phyloP scores from a whole-genome alignment of 2,888 invertebrate species.

The Tubiluchus corallicola region DNA sequence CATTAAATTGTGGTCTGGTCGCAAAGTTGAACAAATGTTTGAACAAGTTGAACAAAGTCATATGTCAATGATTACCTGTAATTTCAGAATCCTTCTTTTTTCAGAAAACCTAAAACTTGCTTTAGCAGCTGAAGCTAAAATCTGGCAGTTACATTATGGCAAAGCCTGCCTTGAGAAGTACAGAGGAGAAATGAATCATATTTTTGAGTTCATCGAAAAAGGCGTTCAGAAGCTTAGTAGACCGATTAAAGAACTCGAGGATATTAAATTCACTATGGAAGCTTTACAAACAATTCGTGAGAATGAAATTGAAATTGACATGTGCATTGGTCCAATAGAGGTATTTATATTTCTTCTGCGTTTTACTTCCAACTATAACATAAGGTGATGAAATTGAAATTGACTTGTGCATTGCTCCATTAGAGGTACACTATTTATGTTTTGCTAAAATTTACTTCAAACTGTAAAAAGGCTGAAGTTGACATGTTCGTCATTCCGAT shows the following conservation, averaged over 20 bases:
- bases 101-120: conserved; percentile 53
- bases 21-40: too few species aligned
- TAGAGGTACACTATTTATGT: too few species aligned
- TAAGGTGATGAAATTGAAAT: conserved; percentile 86
- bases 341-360: too few species aligned
- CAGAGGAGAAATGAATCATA: conserved; percentile 28
- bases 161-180: conserved; percentile 29
- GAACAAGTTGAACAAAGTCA: too few species aligned
- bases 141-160: conserved; percentile 29
- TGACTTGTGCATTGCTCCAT: conserved; percentile 78
- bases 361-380: too few species aligned
- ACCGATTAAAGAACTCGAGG: conserved; percentile 76
- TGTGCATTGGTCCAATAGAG: conserved; percentile 80
- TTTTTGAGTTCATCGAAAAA: conserved; percentile 71
- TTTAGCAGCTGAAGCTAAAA: conserved; percentile 42
- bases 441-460: too few species aligned
- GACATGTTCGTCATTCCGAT: too few species aligned
- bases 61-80: too few species aligned
- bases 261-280: conserved; percentile 81
- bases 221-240: conserved; percentile 55
- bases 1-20: too few species aligned
- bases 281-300: conserved; percentile 77
- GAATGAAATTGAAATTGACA: conserved; percentile 85
- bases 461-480: too few species aligned
- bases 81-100: too few species aligned